Conservation (phyloP, 2,113 vertebrate species). For the Motacilla tschutschensis region DNA sequence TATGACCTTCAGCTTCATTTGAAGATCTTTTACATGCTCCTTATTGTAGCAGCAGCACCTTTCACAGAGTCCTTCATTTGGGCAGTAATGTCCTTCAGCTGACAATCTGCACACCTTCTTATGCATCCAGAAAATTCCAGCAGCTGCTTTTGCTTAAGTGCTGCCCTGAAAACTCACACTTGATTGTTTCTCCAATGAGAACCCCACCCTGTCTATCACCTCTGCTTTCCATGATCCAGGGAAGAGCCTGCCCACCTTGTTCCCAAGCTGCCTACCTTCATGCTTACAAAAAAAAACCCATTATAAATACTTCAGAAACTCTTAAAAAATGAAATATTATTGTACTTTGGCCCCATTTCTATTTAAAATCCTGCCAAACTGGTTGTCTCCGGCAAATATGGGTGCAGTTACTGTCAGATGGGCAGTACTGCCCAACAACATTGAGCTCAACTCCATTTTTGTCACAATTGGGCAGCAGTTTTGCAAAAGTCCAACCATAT, state of each 20-base stretch:
- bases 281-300: not conserved
- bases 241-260: not conserved
- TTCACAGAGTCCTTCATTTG: not conserved
- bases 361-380: not conserved
- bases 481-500: not conserved
- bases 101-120: not conserved
- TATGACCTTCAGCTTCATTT: not conserved
- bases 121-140: not conserved
- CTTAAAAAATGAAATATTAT: not conserved
- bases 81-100: not conserved
- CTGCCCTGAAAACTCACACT: not conserved
- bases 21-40: not conserved
- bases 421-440: not conserved
- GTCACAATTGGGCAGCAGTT: fast-evolving
- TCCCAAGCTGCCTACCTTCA: not conserved
- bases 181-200: fast-evolving
- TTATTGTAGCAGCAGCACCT: not conserved
- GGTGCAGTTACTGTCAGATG: not conserved
- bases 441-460: not conserved
- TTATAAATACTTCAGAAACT: not conserved
- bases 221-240: not conserved
- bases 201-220: fast-evolving
- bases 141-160: fast-evolving
- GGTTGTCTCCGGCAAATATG: not conserved
- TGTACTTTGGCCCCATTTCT: not conserved